Evolutionary conservation across 2,113 vertebrate genomes (phyloP).

Genomic region (Callorhinus ursinus): DNA sequence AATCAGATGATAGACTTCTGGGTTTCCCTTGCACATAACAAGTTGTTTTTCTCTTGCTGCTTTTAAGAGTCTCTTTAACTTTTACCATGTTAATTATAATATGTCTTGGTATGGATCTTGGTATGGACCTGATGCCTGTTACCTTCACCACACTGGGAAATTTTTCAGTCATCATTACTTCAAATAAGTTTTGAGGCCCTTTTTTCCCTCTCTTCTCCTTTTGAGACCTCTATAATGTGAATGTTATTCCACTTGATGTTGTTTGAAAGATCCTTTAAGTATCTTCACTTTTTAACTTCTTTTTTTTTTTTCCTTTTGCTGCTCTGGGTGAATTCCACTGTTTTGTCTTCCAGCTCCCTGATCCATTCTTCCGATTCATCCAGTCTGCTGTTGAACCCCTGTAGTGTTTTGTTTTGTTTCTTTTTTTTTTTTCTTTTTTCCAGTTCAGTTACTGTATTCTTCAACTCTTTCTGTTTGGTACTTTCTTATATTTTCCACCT

Average conservation of each 20-base stretch:
- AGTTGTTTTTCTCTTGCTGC: neutral
- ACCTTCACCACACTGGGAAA: neutral
- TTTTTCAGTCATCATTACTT: neutral
- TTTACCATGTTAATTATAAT: neutral
- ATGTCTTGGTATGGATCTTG: neutral
- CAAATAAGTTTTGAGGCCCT: neutral
- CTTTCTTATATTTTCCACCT: neutral
- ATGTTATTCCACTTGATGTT: neutral
- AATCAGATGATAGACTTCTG: neutral
- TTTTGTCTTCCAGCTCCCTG: neutral
- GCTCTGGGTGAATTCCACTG: neutral
- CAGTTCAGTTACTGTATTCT: neutral
- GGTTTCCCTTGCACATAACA: neutral
- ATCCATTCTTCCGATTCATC: neutral
- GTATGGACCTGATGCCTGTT: neutral
- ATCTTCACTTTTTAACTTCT: neutral
- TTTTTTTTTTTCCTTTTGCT: neutral
- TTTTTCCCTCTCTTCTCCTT: neutral
- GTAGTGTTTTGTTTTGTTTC: neutral
- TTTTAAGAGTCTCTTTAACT: neutral
- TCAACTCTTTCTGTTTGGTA: neutral
- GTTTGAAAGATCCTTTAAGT: neutral
- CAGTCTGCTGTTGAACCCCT: neutral
- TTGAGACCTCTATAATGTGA: neutral
- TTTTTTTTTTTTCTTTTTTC: too few relatives aligned